Evolutionary conservation across 1,140 invertebrate species (phyloP), one percentile per base, ranked within the genome.

Genomic region (Andricus grossulariae): DNA sequence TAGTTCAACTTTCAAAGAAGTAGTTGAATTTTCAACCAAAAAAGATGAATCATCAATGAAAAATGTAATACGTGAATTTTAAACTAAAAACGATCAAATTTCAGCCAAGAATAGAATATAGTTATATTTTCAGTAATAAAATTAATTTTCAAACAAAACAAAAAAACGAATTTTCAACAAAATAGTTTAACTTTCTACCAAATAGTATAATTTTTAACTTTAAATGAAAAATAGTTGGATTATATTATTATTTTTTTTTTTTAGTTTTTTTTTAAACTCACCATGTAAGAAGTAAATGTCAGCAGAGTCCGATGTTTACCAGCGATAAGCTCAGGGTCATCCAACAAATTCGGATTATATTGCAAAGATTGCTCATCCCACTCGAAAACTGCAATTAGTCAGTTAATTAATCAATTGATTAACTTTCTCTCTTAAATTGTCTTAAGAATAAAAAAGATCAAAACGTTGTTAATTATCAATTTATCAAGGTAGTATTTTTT

Each of bases 221-320:
- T 32, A 3, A 32, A 32, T 5, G 5, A 32, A 3, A 32, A 32
- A 32, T 5, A 32, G 5, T 32, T 32, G 2, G 4, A 32, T 32
- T 32, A 32, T 32, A 32, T 32, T 25, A 25, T 25, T 25, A 5
- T 32, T 32, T 32, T 32, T 32, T 32, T 32, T 32, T 32, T 32
- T 32, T 5, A 5, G 5, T 3, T 5, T 2, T 32, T 32, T 32
- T 5, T 32, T 32, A 32, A 57, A 79, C 80, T 84, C 91, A 95
- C 94, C 94, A 98, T 97, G 85, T 99, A 99, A 0, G 97, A 98
- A 2, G 97, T 96, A 88, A 99, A 99, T 3, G 97, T 98, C n/a
- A 99, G 92, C 15, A 98, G 90, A 12, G 97, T 99, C 76, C 97
- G 93, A 91, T 99, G 98, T 90, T 98, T 98, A 25, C 98, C 98